Evolutionary conservation across 2,888 invertebrate genomes (phyloP).

Genomic region (Zele albiditarsus): DNA sequence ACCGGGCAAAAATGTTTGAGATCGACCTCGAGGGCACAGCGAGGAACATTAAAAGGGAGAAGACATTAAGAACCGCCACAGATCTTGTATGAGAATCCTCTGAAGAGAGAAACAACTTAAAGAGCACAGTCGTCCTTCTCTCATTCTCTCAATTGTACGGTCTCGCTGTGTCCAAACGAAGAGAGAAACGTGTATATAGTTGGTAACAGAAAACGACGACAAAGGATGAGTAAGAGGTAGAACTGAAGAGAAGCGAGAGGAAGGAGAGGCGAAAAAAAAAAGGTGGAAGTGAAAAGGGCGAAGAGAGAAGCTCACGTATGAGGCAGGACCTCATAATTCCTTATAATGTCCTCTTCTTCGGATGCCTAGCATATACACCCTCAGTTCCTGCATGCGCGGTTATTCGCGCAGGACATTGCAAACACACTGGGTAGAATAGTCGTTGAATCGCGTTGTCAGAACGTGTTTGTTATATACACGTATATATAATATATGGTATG

Average conservation of each 20-base stretch:
- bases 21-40: conserved; percentile 70
- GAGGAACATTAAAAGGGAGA: conserved; percentile 70
- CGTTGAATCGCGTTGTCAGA: conserved; percentile 21
- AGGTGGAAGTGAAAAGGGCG: conserved; percentile 51
- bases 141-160: conserved; percentile 23
- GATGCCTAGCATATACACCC: conserved; percentile 70
- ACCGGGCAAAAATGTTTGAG: conserved; percentile 67
- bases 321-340: conserved; percentile 72
- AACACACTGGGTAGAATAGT: conserved; percentile 50
- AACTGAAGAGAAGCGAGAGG: conserved; percentile 25
- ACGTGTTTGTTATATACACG: conserved; percentile 31
- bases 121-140: conserved; percentile 48
- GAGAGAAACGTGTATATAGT: conserved; percentile 27
- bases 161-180: conserved; percentile 41
- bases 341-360: conserved; percentile 72
- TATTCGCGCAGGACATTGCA: conserved; percentile 58
- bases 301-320: conserved; percentile 69
- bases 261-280: conserved; percentile 40
- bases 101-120: conserved; percentile 48
- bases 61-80: conserved; percentile 71
- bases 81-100: conserved; percentile 69
- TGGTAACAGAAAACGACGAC: conserved; percentile 10
- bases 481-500: conserved; percentile 33
- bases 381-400: conserved; percentile 60
- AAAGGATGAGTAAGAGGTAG: conserved; percentile 45